A percentile compares a stretch with the other conserved stretches of the same genome.
These are phyloP conservation scores for Parelbella ahira DNA, from an alignment of 2,888 invertebrate genomes.

Conservation along the genomic window DNA sequence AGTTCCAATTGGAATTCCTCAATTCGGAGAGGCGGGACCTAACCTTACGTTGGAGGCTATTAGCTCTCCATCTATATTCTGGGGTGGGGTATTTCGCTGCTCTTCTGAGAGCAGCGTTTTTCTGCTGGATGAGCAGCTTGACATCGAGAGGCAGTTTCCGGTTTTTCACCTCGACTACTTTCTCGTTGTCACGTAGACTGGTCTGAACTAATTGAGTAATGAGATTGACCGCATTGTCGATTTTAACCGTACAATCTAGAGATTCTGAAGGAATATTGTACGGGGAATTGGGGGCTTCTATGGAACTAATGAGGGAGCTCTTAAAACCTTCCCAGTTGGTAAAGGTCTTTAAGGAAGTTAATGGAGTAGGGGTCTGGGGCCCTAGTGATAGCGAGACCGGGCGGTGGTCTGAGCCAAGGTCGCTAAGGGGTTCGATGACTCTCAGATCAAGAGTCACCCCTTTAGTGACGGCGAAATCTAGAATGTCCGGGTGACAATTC, in stretches of 20 bases:
- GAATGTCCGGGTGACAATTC: not conserved
- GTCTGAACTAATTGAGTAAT: not conserved
- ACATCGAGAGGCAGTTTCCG: not conserved
- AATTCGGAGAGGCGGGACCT: not conserved
- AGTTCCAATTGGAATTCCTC: not conserved
- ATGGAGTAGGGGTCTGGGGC: not conserved
- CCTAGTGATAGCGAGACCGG: slow-evolving; percentile 3
- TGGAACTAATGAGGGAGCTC: not conserved
- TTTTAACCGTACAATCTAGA: slow-evolving; percentile 3
- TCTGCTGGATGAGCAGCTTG: not conserved
- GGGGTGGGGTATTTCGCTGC: slow-evolving; percentile 5
- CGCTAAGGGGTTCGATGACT: slow-evolving; percentile 2
- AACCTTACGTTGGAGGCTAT: not conserved
- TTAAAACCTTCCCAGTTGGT: slow-evolving; percentile 11
- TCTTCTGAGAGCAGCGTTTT: slow-evolving; percentile 8
- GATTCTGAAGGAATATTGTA: not conserved
- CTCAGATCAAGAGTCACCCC: not conserved
- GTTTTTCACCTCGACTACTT: not conserved
- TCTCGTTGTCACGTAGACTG: not conserved
- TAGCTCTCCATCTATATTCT: not conserved
- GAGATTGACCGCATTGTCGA: not conserved
- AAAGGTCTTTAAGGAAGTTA: slow-evolving; percentile 4
- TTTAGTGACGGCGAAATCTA: slow-evolving; percentile 1
- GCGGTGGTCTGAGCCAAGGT: slow-evolving; percentile 4
- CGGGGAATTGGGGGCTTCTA: slow-evolving; percentile 6